Evolutionary conservation across 1,140 invertebrate species (phyloP).

Genomic region (Rhagoletis zephyria): DNA sequence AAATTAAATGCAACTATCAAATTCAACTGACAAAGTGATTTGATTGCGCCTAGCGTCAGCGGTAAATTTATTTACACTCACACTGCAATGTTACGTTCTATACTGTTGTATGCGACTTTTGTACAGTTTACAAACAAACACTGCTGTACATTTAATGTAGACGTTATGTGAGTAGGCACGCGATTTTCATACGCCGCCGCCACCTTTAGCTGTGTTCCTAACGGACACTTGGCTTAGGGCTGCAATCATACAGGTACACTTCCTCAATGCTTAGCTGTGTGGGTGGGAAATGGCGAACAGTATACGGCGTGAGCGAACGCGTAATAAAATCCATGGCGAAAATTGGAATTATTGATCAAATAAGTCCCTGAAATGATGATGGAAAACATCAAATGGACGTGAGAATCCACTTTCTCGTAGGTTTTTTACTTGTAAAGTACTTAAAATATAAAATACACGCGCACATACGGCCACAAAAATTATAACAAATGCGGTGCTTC

Average conservation of each 20-base stretch:
- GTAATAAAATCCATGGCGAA: neutral
- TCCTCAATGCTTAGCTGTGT: neutral
- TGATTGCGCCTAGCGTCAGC: neutral
- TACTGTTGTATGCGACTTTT: neutral
- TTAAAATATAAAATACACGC: neutral
- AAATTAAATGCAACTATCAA: constrained; percentile 36
- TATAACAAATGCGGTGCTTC: neutral
- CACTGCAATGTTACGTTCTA: too few relatives aligned
- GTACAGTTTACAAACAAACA: neutral
- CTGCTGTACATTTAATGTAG: neutral
- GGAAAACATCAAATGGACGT: neutral
- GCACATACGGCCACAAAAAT: neutral
- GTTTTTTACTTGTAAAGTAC: too few relatives aligned
- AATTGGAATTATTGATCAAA: constrained; percentile 54
- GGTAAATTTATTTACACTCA: too few relatives aligned
- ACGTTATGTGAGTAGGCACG: neutral
- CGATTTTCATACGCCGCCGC: constrained; percentile 5
- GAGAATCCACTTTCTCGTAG: neutral
- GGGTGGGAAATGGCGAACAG: neutral
- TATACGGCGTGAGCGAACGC: constrained; percentile 17
- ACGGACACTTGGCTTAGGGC: neutral
- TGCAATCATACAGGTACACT: neutral
- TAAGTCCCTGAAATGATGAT: constrained; percentile 6
- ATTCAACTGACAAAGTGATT: neutral
- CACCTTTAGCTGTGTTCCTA: neutral